Percentiles rank a stretch among this genome's conserved stretches.
Evolutionary conservation across 2,113 vertebrate genomes (phyloP).

Genomic region (Capreolus pygargus): DNA sequence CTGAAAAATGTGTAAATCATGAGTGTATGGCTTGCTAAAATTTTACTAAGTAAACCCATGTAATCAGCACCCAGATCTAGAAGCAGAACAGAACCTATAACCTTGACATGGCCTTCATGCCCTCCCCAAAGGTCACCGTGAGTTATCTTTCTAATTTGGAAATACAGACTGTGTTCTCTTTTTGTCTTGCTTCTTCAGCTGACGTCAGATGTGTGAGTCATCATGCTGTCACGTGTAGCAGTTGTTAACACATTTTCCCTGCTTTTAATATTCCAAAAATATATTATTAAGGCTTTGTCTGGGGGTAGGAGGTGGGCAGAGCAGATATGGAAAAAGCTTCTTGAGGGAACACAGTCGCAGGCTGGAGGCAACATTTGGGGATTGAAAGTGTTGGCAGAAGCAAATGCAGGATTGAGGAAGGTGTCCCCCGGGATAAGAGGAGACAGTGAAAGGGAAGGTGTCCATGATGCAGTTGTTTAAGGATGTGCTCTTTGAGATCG

Average conservation of each 20-base stretch:
- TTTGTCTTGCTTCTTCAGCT: neutral
- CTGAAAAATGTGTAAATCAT: neutral
- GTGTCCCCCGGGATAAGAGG: accelerated
- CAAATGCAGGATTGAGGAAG: neutral
- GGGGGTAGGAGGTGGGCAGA: no score
- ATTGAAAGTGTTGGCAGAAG: neutral
- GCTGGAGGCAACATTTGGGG: neutral
- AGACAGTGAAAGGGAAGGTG: accelerated
- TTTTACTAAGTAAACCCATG: neutral
- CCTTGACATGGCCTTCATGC: neutral
- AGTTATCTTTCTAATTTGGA: neutral
- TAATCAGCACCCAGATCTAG: neutral
- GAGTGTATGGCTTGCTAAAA: neutral
- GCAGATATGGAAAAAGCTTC: neutral
- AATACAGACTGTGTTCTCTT: neutral
- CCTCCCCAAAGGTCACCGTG: neutral
- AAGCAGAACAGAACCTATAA: neutral
- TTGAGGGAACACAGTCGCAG: neutral
- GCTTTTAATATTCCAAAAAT: neutral
- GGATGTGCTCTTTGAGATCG: accelerated
- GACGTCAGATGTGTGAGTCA: neutral
- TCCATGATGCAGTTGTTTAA: neutral
- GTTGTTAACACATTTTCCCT: neutral
- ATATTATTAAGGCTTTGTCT: neutral
- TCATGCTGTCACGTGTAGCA: neutral